phyloP scores from a whole-genome alignment of 2,797 vertebrate species.

The Sardinella longiceps region DNA sequence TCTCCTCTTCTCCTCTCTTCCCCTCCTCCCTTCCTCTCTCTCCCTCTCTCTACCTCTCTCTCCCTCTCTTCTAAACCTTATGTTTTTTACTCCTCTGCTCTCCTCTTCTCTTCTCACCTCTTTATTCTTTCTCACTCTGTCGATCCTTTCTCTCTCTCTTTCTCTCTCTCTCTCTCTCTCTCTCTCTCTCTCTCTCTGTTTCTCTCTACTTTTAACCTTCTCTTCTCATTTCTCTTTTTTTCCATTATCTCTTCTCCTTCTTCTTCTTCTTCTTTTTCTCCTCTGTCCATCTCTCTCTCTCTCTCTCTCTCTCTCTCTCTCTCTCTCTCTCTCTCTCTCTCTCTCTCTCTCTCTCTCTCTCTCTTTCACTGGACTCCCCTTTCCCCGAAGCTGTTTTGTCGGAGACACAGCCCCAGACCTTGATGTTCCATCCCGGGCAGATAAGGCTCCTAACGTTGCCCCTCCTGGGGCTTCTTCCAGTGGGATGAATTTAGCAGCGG shows the following conservation, averaged over 20 bases:
- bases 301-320: neutral
- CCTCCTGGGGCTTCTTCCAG: conserved; percentile 49
- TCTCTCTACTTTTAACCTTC: neutral
- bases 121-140: neutral
- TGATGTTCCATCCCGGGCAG: conserved; percentile 77
- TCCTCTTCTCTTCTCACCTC: neutral
- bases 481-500: conserved; percentile 38
- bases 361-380: neutral
- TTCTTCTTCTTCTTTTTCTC: neutral
- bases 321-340: neutral
- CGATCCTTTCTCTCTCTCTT: neutral
- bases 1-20: neutral
- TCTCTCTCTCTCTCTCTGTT: conserved; percentile 15
- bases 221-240: neutral
- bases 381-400: conserved; percentile 54
- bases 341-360: neutral
- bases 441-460: conserved; percentile 72
- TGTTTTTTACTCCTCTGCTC: neutral
- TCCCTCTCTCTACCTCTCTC: neutral
- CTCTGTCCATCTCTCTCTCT: neutral
- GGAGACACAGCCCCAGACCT: conserved; percentile 50
- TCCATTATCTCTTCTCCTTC: neutral
- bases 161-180: neutral
- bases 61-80: neutral
- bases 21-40: neutral